Base-by-base conservation (phyloP, 2,113 vertebrate genomes). In the Oostethus manadensis region DNA sequence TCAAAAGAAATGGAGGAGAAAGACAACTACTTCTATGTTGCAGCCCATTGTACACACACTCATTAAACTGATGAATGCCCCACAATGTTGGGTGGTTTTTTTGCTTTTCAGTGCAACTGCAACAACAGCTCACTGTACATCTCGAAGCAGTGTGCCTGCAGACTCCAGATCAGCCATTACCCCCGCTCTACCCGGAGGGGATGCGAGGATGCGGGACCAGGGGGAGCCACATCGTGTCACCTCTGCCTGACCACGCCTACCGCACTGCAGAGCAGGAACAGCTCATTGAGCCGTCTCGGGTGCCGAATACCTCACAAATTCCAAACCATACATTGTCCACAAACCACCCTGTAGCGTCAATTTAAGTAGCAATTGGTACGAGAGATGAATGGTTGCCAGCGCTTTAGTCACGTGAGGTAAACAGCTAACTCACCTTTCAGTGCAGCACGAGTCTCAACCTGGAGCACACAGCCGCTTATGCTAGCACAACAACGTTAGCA, bases 181-280 rank as follows among this genome's bases (percentile, higher is more conserved):
- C 16, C 45, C 3, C 21, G 18, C 22, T 40, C 47, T 35, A n/a
- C 23, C 9, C 35, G 66, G 29, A 13, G 18, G 18, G 35, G 76
- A 74, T 71, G 81, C 33, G 63, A 76, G 70, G 86, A 84, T 87
- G 86, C 78, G 73, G 66, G 65, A 22, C 15, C 56, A 66, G 64
- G 72, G n/a, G 64, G 73, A 76, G 57, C 58, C 70, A 35, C 56
- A 33, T 21, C 48, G 59, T 73, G 68, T 71, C 80, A 66, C 62
- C 71, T 74, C 20, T 58, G n/a, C 61, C 46, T 70, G 53, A 60
- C 84, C 86, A 87, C 86, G 86, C 86, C 86, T 53, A 82, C 86
- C 86, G 86, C 86, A 88, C 77, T 88, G 86, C 86, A 88, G 84
- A 84, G 83, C 84, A 87, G 77, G 83, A 85, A 77, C 77, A 78